phyloP scores from a whole-genome alignment of 2,113 vertebrate species.

The Istiophorus platypterus region DNA sequence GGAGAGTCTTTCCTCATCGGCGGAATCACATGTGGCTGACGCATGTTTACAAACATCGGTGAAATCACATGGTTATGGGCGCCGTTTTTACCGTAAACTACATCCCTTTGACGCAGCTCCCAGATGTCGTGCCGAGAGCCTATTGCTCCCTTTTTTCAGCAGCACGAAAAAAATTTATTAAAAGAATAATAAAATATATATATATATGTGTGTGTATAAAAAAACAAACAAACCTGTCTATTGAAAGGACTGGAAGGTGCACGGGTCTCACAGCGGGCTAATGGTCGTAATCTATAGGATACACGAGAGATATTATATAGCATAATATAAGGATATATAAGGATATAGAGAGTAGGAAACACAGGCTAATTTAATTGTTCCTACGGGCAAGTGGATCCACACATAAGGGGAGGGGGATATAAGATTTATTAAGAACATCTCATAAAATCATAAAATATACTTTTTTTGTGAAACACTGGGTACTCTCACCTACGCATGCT shows the following conservation, averaged over 20 bases:
- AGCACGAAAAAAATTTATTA: not conserved
- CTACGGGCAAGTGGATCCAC: not conserved
- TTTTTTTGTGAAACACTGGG: not conserved
- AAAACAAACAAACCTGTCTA: not conserved
- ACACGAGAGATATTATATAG: not conserved
- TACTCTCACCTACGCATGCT: not conserved
- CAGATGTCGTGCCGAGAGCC: constrained; percentile 58
- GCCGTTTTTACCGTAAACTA: constrained; percentile 78
- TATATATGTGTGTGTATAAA: too few relatives aligned
- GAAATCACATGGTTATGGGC: constrained; percentile 81
- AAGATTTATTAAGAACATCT: not conserved
- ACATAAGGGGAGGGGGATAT: not conserved
- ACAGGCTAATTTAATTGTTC: not conserved
- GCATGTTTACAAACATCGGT: constrained; percentile 89
- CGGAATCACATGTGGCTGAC: constrained; percentile 86
- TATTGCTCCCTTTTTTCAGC: not conserved
- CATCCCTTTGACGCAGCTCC: constrained; percentile 62
- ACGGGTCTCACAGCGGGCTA: not conserved
- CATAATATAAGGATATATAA: not conserved
- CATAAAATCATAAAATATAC: not conserved
- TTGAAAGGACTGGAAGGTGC: not conserved
- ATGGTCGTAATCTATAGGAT: too few relatives aligned
- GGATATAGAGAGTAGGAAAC: not conserved
- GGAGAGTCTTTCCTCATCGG: constrained; percentile 67
- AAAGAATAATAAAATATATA: too few relatives aligned